These are phyloP conservation scores for Eunapius fragilis DNA, from an alignment of 37 sponge, comb jelly and placozoan genomes.

Conservation along the genomic window DNA sequence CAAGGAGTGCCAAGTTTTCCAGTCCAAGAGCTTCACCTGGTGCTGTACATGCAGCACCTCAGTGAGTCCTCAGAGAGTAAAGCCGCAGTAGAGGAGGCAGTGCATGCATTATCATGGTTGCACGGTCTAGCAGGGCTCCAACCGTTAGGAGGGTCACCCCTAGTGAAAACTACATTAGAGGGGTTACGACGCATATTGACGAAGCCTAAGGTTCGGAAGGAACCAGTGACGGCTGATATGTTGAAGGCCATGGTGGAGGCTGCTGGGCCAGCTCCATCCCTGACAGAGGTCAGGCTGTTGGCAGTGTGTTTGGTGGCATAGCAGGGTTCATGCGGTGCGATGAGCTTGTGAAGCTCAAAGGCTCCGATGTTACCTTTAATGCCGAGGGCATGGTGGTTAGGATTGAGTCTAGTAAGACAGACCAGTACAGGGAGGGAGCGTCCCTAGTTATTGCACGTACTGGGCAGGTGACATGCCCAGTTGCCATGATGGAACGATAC, in stretches of 20 bases:
- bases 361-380: background rate
- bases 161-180: background rate
- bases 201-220: background rate
- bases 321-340: constrained; percentile 3
- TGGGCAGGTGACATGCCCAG: background rate
- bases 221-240: constrained; percentile 3
- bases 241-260: constrained; percentile 5
- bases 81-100: constrained; percentile 9
- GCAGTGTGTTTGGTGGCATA: constrained; percentile 8
- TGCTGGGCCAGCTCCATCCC: background rate
- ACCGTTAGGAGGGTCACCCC: background rate
- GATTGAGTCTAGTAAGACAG: constrained; percentile 6
- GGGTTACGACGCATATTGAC: background rate
- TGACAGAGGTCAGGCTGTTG: background rate
- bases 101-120: background rate
- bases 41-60: constrained; percentile 6
- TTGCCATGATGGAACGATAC: background rate
- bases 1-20: background rate
- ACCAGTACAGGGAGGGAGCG: constrained; percentile 1
- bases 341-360: background rate
- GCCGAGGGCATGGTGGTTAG: background rate
- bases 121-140: background rate
- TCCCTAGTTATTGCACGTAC: background rate
- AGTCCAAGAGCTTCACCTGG: background rate
- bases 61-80: background rate